Evolutionary conservation across 2,113 vertebrate genomes (phyloP).

Genomic region (Channa maculata): DNA sequence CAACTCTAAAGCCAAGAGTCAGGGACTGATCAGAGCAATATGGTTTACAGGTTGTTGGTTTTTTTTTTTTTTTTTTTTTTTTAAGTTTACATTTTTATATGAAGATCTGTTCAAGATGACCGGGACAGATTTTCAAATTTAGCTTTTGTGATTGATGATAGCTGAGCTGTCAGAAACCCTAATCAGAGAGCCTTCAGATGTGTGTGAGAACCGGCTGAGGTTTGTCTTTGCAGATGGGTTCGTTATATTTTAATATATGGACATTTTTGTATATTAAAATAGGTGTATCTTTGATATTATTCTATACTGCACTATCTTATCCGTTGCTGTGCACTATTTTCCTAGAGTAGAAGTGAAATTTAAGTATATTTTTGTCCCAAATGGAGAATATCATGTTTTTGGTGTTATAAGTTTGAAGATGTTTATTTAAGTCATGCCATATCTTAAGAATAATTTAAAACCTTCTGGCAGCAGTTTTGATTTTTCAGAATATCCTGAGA

Average conservation of each 20-base stretch:
- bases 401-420: constrained; percentile 36
- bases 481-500: constrained; percentile 39
- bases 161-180: constrained; percentile 70
- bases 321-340: constrained; percentile 79
- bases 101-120: constrained; percentile 13
- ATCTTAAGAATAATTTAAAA: constrained; percentile 17
- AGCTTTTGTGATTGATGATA: constrained; percentile 52
- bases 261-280: constrained; percentile 70
- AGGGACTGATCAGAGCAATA: constrained; percentile 57
- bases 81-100: constrained; percentile 13
- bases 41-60: neutral
- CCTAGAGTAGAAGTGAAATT: constrained; percentile 74
- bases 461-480: constrained; percentile 7
- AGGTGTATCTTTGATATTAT: constrained; percentile 61
- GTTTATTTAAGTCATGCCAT: constrained; percentile 50
- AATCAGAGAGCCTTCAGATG: constrained; percentile 42
- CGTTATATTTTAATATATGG: constrained; percentile 77
- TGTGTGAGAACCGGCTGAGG: constrained; percentile 31
- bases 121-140: constrained; percentile 20
- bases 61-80: neutral
- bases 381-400: constrained; percentile 52
- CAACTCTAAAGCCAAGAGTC: neutral
- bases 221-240: constrained; percentile 51
- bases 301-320: constrained; percentile 57
- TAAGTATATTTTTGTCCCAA: constrained; percentile 78